Conservation (phyloP, 2,797 vertebrate species). For the Coregonus suidteri region DNA sequence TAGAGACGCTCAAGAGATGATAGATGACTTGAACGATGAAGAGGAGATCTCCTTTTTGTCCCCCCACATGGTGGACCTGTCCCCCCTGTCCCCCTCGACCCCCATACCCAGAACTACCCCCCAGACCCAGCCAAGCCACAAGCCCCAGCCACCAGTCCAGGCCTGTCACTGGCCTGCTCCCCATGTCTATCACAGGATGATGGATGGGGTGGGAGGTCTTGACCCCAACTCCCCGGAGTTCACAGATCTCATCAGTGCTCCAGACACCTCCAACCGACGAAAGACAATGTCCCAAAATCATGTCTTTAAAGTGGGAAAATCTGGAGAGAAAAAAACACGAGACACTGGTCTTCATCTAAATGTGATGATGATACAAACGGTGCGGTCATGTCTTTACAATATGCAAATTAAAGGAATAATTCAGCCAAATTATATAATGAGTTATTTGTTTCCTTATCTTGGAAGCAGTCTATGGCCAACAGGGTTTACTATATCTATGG, state of each 20-base stretch:
- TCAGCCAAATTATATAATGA: background rate
- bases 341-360: background rate
- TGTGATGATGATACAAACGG: background rate
- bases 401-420: background rate
- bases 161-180: constrained; percentile 78
- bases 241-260: constrained; percentile 68
- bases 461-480: no score
- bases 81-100: constrained; percentile 40
- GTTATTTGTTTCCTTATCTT: background rate
- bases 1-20: constrained; percentile 6
- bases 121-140: constrained; percentile 1
- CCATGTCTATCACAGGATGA: constrained; percentile 81
- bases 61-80: constrained; percentile 28
- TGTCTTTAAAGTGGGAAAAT: constrained; percentile 45
- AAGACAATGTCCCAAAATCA: constrained; percentile 52
- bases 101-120: background rate
- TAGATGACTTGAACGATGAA: background rate
- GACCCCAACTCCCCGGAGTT: constrained; percentile 76
- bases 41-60: constrained; percentile 36
- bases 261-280: constrained; percentile 60
- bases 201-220: constrained; percentile 83
- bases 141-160: constrained; percentile 32
- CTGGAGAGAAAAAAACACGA: background rate
- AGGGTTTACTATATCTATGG: no score
- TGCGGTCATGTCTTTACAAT: background rate